Evolutionary conservation across 2,888 invertebrate species (phyloP).

Genomic region (Odontocolon sp.): DNA sequence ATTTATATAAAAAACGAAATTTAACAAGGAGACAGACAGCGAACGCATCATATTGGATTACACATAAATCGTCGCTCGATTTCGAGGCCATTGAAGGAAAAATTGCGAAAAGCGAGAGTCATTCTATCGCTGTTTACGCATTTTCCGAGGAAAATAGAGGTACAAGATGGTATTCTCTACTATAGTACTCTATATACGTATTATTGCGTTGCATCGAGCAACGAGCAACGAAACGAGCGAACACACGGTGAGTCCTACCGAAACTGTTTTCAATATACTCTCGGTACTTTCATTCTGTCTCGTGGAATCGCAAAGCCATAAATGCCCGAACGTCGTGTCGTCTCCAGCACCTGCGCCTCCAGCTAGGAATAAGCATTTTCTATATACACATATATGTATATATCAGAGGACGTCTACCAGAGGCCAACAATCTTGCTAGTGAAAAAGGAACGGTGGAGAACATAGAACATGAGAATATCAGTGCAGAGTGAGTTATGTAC

Average conservation of each 20-base stretch:
- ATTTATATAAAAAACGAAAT: too few species aligned
- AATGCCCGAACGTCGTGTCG: conserved; percentile 10
- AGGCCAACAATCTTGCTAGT: conserved; percentile 20
- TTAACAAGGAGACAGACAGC: too few species aligned
- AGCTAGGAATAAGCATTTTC: background rate
- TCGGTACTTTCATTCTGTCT: background rate
- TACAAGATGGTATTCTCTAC: background rate
- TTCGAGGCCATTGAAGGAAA: too few species aligned
- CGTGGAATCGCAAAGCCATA: conserved; percentile 4
- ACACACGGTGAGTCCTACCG: background rate
- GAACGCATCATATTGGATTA: too few species aligned
- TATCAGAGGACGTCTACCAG: background rate
- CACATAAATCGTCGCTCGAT: too few species aligned
- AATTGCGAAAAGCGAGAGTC: too few species aligned
- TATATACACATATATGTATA: background rate
- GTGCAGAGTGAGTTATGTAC: background rate
- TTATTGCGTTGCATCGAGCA: too few species aligned
- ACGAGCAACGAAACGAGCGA: background rate
- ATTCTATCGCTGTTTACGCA: too few species aligned
- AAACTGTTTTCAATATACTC: background rate
- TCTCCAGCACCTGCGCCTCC: conserved; percentile 29
- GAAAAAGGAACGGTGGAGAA: background rate
- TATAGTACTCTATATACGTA: background rate
- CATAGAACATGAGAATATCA: background rate
- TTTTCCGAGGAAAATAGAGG: too few species aligned